Evolutionary conservation across 2,888 invertebrate genomes (phyloP), one percentile per base, ranked within the genome.

Genomic region (Eudemis profundana): DNA sequence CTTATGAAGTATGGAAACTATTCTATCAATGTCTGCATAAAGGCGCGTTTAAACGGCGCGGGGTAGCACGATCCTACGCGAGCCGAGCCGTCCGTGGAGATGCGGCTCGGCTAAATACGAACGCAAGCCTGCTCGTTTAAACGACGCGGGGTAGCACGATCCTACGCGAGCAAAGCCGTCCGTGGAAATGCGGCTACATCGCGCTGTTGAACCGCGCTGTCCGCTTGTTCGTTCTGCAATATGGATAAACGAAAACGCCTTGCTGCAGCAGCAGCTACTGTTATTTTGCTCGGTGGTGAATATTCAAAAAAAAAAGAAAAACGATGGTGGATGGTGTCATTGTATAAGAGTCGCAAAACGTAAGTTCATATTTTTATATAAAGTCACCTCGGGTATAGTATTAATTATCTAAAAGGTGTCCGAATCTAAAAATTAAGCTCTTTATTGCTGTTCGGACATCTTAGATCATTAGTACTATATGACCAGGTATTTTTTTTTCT

Each of bases 371-470:
- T 54, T 40, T 54, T 36, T 36, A 36, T 36, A 57, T 57, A 57
- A 46, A 57, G 29, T 36, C 59, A 61, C n/a, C n/a, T n/a, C n/a
- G n/a, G n/a, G 50, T 27, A 44, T 61, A 61, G n/a, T 61, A 61
- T 40, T 61, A 29, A 42, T 61, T 42, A 29, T n/a, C n/a, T 61
- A 54, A 54, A 53, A 54, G 54, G 54, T 62, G 61, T 62, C 61
- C 61, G 61, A 62, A 62, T 62, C 61, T 62, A 62, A 61, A 61
- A 50, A 61, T 61, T 61, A n/a, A n/a, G n/a, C n/a, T n/a, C n/a
- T n/a, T n/a, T n/a, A n/a, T n/a, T n/a, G n/a, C n/a, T n/a, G n/a
- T n/a, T n/a, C n/a, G n/a, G n/a, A n/a, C n/a, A n/a, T n/a, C n/a
- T n/a, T n/a, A n/a, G n/a, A n/a, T n/a, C n/a, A n/a, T n/a, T n/a